A percentile compares a stretch with the other conserved stretches of the same genome.
Evolutionary conservation across 92 coral and sea anemone genomes (phyloP).

Genomic region (Ricordea florida): DNA sequence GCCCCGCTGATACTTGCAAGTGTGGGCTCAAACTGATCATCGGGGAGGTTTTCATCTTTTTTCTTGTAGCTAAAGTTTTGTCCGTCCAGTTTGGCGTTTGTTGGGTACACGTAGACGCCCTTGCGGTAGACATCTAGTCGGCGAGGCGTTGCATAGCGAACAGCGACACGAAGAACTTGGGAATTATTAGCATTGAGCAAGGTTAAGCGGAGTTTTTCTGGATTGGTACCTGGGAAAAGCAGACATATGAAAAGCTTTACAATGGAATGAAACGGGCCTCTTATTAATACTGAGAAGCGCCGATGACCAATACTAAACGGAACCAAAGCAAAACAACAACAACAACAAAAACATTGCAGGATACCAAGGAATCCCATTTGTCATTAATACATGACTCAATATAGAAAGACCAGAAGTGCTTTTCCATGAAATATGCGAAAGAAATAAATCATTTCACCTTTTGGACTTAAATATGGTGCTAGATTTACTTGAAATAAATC

Average conservation of each 20-base stretch:
- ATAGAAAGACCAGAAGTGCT: too few relatives aligned
- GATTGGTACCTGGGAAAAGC: constrained; percentile 64
- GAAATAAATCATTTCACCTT: too few relatives aligned
- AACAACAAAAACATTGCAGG: too few relatives aligned
- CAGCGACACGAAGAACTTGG: constrained; percentile 75
- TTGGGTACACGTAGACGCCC: constrained; percentile 81
- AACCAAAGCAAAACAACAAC: too few relatives aligned
- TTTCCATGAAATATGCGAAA: too few relatives aligned
- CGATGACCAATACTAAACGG: too few relatives aligned
- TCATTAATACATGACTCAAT: too few relatives aligned
- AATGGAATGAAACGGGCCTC: not conserved
- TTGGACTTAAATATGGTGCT: too few relatives aligned
- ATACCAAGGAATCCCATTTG: too few relatives aligned
- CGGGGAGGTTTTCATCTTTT: constrained; percentile 74
- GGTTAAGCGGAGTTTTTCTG: constrained; percentile 76
- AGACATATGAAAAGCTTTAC: not conserved
- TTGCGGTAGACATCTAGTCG: constrained; percentile 83
- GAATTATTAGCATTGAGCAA: constrained; percentile 65
- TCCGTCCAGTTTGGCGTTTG: constrained; percentile 70
- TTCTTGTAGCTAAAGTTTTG: constrained; percentile 63
- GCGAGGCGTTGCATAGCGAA: constrained; percentile 81
- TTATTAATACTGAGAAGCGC: too few relatives aligned
- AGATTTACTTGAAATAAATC: too few relatives aligned
- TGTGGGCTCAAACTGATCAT: constrained; percentile 90
- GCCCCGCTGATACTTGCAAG: constrained; percentile 82